Evolutionary conservation across 2,888 invertebrate species (phyloP), one percentile per base, ranked within the genome.

Genomic region (Nasonia oneida): DNA sequence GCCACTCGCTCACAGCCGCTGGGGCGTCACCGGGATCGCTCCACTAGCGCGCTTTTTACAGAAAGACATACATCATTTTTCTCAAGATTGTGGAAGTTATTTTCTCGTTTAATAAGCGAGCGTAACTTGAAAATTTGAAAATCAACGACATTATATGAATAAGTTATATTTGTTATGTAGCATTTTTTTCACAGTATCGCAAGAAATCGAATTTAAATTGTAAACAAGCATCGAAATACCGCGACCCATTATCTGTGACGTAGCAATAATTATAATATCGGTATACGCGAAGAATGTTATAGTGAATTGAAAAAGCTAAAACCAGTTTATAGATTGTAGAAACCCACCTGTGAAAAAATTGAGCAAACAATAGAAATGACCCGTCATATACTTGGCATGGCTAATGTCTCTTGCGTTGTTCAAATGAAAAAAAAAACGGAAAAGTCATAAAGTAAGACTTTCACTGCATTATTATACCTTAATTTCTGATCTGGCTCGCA

Each of bases 381-480:
- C n/a, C 6, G 57, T 57, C n/a, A 15, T 57, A 15, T 57, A 57
- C 57, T 47, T 53, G 6, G 18, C 18, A 64, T 12, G 23, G 29
- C 64, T n/a, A 64, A 64, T 64, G 8, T 64, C n/a, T 64, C 23
- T 64, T 64, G 64, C 23, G 64, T 64, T 29, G 10, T 64, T 23
- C 23, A 64, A 64, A 64, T 29, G 23, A 23, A 64, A 64, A 64
- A 29, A 64, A 64, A 64, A 64, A 64, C 64, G 23, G 14, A 64
- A 64, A 23, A 64, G 64, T 64, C 64, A 64, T 64, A 64, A 64
- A 64, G 64, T 12, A 12, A 23, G 64, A 64, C 29, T 64, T 64
- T 64, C 29, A 64, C 64, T 23, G 23, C 64, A 23, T n/a, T 23
- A 64, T 64, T 64, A 64, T 64, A 64, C 23, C 64, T 64, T 64